Evolutionary conservation across 1,140 invertebrate species (phyloP).

Genomic region (Brachionus rotundiformis): DNA sequence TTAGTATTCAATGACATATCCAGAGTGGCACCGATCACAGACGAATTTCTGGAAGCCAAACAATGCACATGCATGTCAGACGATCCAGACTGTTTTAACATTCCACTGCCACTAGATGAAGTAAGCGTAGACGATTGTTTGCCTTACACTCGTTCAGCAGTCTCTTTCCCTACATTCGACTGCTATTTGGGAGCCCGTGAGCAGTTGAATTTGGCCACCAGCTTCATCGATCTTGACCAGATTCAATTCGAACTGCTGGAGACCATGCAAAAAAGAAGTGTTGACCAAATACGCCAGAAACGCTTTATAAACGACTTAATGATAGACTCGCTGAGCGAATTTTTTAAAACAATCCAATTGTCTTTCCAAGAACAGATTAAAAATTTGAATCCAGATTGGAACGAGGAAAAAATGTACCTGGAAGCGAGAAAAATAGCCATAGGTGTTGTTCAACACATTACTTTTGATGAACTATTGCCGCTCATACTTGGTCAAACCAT

Average conservation of each 20-base stretch:
- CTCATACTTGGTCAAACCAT: slow-evolving; percentile 74
- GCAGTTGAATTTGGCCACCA: slow-evolving; percentile 76
- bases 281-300: background rate
- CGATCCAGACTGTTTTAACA: background rate
- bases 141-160: slow-evolving; percentile 26
- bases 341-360: slow-evolving; percentile 53
- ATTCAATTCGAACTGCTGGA: background rate
- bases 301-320: background rate
- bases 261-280: background rate
- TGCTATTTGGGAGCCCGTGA: slow-evolving; percentile 59
- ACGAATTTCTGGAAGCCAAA: background rate
- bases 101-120: background rate
- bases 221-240: slow-evolving; percentile 74
- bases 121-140: background rate
- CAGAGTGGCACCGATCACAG: background rate
- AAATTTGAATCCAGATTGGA: slow-evolving; percentile 35
- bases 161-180: background rate
- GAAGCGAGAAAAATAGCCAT: slow-evolving; percentile 84
- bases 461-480: slow-evolving; percentile 91
- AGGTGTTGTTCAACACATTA: slow-evolving; percentile 87
- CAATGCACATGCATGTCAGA: background rate
- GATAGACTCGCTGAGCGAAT: slow-evolving; percentile 50
- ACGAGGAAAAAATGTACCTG: slow-evolving; percentile 62
- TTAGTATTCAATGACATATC: background rate
- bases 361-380: slow-evolving; percentile 53